Conservation (phyloP, 2,113 vertebrate genomes). For the Rhinichthys klamathensis region DNA sequence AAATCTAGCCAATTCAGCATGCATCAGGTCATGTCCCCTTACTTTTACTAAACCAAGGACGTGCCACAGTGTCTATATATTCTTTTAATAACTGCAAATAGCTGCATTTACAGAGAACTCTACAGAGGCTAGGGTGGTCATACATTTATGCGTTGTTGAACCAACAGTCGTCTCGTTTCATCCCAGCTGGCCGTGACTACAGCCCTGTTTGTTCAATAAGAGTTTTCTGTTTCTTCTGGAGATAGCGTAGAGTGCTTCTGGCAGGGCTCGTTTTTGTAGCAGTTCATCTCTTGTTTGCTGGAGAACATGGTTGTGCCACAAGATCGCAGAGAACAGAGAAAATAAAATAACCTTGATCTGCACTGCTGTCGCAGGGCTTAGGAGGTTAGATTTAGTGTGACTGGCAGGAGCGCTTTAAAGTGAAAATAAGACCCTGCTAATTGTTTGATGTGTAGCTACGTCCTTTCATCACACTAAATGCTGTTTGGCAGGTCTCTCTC, state of each 20-base stretch:
- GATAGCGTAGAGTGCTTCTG: neutral
- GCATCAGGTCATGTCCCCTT: slow-evolving; percentile 2
- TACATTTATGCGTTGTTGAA: neutral
- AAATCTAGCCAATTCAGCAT: slow-evolving; percentile 31
- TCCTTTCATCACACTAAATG: slow-evolving; percentile 35
- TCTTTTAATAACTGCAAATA: neutral
- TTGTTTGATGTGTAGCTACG: slow-evolving; percentile 38
- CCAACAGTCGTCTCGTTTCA: neutral
- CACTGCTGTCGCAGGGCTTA: neutral
- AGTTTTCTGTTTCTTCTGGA: neutral
- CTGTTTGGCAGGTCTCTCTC: slow-evolving; percentile 38
- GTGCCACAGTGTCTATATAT: neutral
- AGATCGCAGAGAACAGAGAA: slow-evolving; percentile 6
- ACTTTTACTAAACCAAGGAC: slow-evolving; percentile 5
- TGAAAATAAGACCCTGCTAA: slow-evolving; percentile 32
- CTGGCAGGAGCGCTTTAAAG: slow-evolving; percentile 21
- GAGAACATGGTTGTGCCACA: neutral
- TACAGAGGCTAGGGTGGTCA: neutral
- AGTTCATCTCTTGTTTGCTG: slow-evolving; percentile 39
- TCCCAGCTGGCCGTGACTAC: slow-evolving; percentile 9
- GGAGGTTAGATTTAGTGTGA: neutral
- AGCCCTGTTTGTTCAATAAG: slow-evolving; percentile 6
- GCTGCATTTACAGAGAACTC: neutral
- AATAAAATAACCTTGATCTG: neutral
- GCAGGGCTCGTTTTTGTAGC: neutral